Evolutionary conservation across 2,888 invertebrate genomes (phyloP).

Genomic region (Dioctria linearis): DNA sequence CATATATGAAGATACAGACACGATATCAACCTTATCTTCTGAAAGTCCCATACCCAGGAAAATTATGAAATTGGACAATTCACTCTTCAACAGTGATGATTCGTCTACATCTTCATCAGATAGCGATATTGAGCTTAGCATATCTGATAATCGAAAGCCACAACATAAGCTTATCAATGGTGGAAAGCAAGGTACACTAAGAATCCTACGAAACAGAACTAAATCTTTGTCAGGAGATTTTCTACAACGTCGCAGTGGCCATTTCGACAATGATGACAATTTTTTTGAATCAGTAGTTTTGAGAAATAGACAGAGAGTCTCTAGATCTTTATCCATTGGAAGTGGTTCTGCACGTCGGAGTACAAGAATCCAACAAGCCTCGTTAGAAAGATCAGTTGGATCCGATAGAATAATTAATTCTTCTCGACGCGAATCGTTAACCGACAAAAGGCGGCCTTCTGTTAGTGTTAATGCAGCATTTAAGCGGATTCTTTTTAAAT

Average conservation of each 20-base stretch:
- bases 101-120: slow-evolving; percentile 3
- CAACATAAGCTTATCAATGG: too few species aligned
- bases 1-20: background rate
- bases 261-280: background rate
- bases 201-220: background rate
- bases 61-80: background rate
- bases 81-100: slow-evolving; percentile 4
- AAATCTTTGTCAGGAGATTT: background rate
- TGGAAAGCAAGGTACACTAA: background rate
- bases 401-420: background rate
- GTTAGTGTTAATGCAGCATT: background rate
- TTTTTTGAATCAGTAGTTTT: background rate
- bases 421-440: background rate
- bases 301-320: background rate
- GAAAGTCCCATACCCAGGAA: background rate
- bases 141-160: background rate
- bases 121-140: background rate
- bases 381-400: background rate
- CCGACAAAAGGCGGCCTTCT: too few species aligned
- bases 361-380: background rate
- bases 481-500: background rate
- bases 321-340: slow-evolving; percentile 19
- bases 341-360: slow-evolving; percentile 23
- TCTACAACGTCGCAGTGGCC: background rate
- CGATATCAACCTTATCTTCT: background rate